Evolutionary conservation across 2,797 vertebrate species (phyloP), one percentile per base, ranked within the genome.

Genomic region (Peromyscus nudipes): DNA sequence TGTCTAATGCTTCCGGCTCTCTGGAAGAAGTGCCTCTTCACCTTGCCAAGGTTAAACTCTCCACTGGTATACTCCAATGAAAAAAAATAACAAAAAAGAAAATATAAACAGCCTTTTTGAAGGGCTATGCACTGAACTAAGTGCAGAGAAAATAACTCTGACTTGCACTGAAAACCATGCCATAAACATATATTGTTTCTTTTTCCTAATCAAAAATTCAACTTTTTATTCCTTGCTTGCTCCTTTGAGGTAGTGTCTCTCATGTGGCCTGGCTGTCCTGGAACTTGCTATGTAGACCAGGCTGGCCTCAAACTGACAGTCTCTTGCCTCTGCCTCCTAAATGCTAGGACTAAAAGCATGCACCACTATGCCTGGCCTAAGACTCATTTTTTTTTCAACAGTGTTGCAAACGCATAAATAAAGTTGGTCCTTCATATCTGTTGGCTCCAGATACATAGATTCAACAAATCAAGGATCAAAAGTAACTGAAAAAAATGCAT

Each of bases 1-100:
- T 95, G 83, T 91, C 83, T 95, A 96, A 95, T 1, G 64, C 62
- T 96, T 97, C 95, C 21, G 25, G 77, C 84, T 76, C 65, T 92
- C 49, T 52, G 57, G 84, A 95, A 90, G 92, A 92, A 64, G 19
- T 82, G 77, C 76, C 69, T 60, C 69, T 91, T 96, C 86, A 94
- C 86, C 57, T 97, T 92, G 86, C 62, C 86, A 92, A 93, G 75
- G 86, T 87, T 95, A 96, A 95, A 81, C 65, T 94, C 23, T 95
- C 73, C 81, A 57, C n/a, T 64, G 1, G 16, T 29, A 46, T 89
- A 60, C 65, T 79, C 92, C 85, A 90, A 90, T 71, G 25, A 95
- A 62, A 86, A 76, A 93, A 40, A 77, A 80, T 40, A 79, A 73
- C 9, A 73, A 21, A 84, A 84, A 43, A 60, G 27, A 83, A 83